Conservation (phyloP, 2,113 vertebrate species). For the Corvus hawaiiensis region DNA sequence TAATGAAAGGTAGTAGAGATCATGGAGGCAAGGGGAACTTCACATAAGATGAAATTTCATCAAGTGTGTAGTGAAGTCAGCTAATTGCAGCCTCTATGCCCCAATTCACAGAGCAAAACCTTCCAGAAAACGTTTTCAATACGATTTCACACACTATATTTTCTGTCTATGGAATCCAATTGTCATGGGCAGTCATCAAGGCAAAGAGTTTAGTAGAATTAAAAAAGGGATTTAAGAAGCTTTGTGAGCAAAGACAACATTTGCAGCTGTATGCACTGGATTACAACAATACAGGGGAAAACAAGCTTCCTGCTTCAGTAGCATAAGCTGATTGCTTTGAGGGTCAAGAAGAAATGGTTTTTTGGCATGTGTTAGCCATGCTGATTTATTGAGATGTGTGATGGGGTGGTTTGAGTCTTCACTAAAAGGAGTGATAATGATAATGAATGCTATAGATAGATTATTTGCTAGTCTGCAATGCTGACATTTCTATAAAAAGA, state of each 20-base stretch:
- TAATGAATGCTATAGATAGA: not conserved
- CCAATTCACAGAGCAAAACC: not conserved
- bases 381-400: not conserved
- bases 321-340: slow-evolving; percentile 27
- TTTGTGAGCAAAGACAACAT: slow-evolving; percentile 37
- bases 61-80: not conserved
- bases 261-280: slow-evolving; percentile 13
- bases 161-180: slow-evolving; percentile 3
- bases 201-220: slow-evolving; percentile 49
- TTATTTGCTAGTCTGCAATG: not conserved
- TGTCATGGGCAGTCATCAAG: slow-evolving; percentile 10
- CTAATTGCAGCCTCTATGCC: not conserved
- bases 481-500: not conserved
- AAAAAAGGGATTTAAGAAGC: slow-evolving; percentile 39
- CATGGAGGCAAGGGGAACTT: not conserved
- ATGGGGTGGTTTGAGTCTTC: not conserved
- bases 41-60: not conserved
- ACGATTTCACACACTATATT: not conserved
- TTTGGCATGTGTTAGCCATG: not conserved
- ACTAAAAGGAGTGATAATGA: not conserved
- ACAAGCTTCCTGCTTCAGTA: slow-evolving; percentile 10
- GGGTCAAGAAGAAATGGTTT: not conserved
- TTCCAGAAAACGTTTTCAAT: not conserved
- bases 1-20: not conserved
- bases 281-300: slow-evolving; percentile 42